A percentile compares a stretch with the other conserved stretches of the same genome.
Conservation (phyloP, 2,113 vertebrate genomes). For the Tachysurus vachellii region DNA sequence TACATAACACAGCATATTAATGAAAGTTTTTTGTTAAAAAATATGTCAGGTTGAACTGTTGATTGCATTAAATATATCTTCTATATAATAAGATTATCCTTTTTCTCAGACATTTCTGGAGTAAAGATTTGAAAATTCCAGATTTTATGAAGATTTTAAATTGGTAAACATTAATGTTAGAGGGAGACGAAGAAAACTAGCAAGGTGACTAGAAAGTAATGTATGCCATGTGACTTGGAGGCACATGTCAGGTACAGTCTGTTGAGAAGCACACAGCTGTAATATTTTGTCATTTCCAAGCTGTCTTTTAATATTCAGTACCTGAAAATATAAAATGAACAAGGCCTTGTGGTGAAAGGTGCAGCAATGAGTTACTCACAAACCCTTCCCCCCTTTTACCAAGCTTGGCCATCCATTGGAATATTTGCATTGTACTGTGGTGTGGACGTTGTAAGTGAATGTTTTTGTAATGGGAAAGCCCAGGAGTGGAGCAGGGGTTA, state of each 20-base stretch:
- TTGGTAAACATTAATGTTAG: background rate
- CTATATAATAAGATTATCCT: background rate
- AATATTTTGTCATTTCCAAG: constrained; percentile 64
- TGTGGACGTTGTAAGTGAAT: constrained; percentile 62
- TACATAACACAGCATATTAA: background rate
- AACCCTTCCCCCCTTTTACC: background rate
- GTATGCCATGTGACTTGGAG: constrained; percentile 66
- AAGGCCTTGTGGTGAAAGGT: background rate
- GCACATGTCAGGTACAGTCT: constrained; percentile 57
- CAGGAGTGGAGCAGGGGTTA: constrained; percentile 63
- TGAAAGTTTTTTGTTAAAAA: background rate
- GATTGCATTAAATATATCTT: background rate
- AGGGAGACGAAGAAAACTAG: constrained; percentile 48
- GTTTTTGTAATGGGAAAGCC: constrained; percentile 70
- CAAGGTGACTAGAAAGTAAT: constrained; percentile 56
- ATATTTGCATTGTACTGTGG: constrained; percentile 59
- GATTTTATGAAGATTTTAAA: background rate
- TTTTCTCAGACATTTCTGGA: background rate
- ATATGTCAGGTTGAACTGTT: background rate
- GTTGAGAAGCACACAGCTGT: constrained; percentile 53
- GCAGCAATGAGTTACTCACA: background rate
- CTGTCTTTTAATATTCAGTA: constrained; percentile 57
- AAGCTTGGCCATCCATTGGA: constrained; percentile 40
- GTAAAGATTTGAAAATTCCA: background rate
- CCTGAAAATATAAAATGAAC: constrained; percentile 9